A percentile compares a stretch with the other conserved stretches of the same genome.
Conservation (phyloP, 2,797 vertebrate species). For the Acipenser oxyrinchus region DNA sequence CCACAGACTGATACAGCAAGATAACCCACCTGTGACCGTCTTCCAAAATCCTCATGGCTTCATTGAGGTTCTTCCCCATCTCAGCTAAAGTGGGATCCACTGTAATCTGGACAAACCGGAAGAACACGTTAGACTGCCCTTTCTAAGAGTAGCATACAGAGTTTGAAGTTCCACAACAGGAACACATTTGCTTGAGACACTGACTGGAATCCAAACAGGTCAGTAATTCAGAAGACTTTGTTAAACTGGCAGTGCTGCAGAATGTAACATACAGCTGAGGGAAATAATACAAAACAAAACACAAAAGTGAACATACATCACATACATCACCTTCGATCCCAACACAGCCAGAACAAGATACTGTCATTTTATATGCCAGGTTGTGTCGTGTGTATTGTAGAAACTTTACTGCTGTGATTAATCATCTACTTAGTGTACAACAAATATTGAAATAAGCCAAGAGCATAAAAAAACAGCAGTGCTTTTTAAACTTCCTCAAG, state of each 20-base stretch:
- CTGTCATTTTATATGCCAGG: no score
- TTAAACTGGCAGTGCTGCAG: not conserved
- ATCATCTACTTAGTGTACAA: no score
- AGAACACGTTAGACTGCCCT: not conserved
- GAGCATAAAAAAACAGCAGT: no score
- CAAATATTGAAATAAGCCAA: no score
- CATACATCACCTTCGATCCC: no score
- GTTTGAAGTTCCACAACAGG: not conserved
- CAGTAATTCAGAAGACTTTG: not conserved
- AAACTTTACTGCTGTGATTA: no score
- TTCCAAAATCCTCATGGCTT: slow-evolving; percentile 86
- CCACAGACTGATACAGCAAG: no score
- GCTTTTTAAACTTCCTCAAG: no score
- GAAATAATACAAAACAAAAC: no score
- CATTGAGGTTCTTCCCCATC: slow-evolving; percentile 84
- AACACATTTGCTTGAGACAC: not conserved
- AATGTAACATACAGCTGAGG: not conserved
- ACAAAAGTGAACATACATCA: no score
- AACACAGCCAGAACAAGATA: no score
- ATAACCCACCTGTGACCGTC: slow-evolving; percentile 66
- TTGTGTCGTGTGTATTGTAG: no score
- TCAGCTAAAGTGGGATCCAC: slow-evolving; percentile 76
- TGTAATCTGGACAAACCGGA: slow-evolving; percentile 43
- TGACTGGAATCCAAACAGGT: not conserved
- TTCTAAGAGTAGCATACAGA: not conserved